Conservation (phyloP, 2,113 vertebrate species). For the Blennius ocellaris region DNA sequence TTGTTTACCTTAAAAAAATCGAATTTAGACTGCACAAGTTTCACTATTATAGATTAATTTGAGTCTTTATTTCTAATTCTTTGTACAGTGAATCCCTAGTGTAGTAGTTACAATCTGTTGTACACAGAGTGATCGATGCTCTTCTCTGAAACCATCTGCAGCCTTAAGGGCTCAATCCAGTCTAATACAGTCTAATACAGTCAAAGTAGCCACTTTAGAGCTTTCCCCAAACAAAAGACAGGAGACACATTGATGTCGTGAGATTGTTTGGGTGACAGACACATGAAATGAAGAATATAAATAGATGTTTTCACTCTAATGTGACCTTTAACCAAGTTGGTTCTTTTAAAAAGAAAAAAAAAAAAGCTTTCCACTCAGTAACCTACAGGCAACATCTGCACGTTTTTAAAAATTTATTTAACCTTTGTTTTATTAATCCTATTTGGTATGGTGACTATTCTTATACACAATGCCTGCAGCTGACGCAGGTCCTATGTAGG, state of each 20-base stretch:
- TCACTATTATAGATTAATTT: neutral
- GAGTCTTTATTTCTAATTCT: neutral
- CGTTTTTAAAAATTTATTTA: slow-evolving; percentile 37
- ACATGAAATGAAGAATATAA: slow-evolving; percentile 34
- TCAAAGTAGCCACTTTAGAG: slow-evolving; percentile 25
- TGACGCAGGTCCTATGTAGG: slow-evolving; percentile 51
- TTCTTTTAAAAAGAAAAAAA: neutral
- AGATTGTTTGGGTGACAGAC: slow-evolving; percentile 13
- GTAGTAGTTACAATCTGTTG: neutral
- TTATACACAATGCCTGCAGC: slow-evolving; percentile 36
- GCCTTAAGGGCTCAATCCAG: slow-evolving; percentile 8
- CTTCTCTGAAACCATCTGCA: neutral
- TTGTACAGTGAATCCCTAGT: neutral
- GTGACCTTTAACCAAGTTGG: neutral
- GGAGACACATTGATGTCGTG: slow-evolving; percentile 9
- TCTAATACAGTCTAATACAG: slow-evolving; percentile 1
- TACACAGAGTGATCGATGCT: neutral
- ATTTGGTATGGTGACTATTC: slow-evolving; percentile 56
- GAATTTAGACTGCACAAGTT: neutral
- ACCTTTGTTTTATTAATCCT: slow-evolving; percentile 64
- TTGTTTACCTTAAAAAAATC: neutral
- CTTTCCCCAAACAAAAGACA: neutral
- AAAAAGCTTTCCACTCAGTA: slow-evolving; percentile 27
- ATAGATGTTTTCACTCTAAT: slow-evolving; percentile 34
- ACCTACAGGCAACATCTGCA: slow-evolving; percentile 31